Conservation (phyloP, 2,888 invertebrate genomes). For the Kuschelorhynchus macadamiae region DNA sequence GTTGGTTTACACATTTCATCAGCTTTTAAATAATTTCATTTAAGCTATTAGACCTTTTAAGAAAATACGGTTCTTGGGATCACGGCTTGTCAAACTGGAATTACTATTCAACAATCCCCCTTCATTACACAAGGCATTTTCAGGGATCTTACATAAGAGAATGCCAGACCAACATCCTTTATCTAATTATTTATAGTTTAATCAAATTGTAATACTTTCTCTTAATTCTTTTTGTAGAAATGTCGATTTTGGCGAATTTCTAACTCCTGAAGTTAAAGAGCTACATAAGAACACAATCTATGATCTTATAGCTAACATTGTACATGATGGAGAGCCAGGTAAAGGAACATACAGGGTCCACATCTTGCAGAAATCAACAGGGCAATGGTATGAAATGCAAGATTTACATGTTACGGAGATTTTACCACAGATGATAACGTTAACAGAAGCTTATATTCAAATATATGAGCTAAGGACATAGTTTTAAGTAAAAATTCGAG, state of each 20-base stretch:
- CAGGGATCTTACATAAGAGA: too few relatives aligned
- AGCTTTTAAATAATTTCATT: too few relatives aligned
- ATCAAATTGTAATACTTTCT: too few relatives aligned
- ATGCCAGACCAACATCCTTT: too few relatives aligned
- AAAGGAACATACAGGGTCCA: conserved; percentile 97
- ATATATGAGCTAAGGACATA: conserved; percentile 74
- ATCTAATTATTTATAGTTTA: too few relatives aligned
- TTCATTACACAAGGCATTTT: too few relatives aligned
- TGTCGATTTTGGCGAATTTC: conserved; percentile 96
- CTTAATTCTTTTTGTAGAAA: conserved; percentile 83
- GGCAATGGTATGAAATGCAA: conserved; percentile 89
- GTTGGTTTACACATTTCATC: not conserved
- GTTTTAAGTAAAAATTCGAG: not conserved
- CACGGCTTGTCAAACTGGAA: too few relatives aligned
- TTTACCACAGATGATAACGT: conserved; percentile 98
- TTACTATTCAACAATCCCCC: too few relatives aligned
- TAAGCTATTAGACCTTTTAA: too few relatives aligned
- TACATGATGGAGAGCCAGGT: conserved; percentile 97
- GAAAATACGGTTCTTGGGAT: too few relatives aligned
- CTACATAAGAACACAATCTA: conserved; percentile 89
- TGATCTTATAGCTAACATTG: conserved; percentile 98
- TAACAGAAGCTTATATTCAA: conserved; percentile 99
- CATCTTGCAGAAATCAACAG: conserved; percentile 89
- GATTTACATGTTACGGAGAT: conserved; percentile 99
- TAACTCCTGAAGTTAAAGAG: conserved; percentile 87